Conservation (phyloP, 64 coral and sea anemone genomes). For the Montipora capricornis region DNA sequence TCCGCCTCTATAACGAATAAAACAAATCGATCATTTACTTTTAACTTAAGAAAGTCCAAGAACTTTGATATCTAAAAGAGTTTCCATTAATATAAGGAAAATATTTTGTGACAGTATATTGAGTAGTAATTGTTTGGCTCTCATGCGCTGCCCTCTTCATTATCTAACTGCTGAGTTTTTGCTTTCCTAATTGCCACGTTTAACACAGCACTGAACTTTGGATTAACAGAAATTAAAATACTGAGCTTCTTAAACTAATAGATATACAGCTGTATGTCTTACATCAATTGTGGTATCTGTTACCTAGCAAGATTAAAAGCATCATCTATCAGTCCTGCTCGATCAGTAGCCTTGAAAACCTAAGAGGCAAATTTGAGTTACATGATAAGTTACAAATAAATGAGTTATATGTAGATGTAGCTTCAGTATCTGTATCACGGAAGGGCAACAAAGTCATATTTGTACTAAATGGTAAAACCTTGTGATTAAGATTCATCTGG, state of each 20-base stretch:
- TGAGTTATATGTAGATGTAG: too few species aligned
- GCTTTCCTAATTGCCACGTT: neutral
- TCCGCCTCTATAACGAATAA: slow-evolving; percentile 27
- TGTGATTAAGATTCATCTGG: slow-evolving; percentile 56
- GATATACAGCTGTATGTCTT: too few species aligned
- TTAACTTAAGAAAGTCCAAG: neutral
- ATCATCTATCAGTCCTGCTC: slow-evolving; percentile 64
- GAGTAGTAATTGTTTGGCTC: too few species aligned
- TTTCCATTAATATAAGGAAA: too few species aligned
- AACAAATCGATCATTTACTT: too few species aligned
- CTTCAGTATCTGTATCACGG: too few species aligned
- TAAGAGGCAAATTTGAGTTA: neutral
- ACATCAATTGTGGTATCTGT: neutral
- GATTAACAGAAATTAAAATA: neutral
- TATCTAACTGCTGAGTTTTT: too few species aligned
- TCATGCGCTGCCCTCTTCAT: too few species aligned
- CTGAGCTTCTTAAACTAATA: too few species aligned
- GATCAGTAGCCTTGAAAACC: slow-evolving; percentile 30
- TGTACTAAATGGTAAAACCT: neutral
- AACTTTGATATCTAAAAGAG: neutral
- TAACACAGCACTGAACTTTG: neutral
- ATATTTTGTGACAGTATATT: too few species aligned
- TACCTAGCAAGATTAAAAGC: slow-evolving; percentile 77
- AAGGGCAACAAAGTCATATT: neutral
- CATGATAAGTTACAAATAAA: too few species aligned